These are phyloP conservation scores for Zosterops japonicus DNA, from an alignment of 2,113 vertebrate species.

Conservation along the genomic window DNA sequence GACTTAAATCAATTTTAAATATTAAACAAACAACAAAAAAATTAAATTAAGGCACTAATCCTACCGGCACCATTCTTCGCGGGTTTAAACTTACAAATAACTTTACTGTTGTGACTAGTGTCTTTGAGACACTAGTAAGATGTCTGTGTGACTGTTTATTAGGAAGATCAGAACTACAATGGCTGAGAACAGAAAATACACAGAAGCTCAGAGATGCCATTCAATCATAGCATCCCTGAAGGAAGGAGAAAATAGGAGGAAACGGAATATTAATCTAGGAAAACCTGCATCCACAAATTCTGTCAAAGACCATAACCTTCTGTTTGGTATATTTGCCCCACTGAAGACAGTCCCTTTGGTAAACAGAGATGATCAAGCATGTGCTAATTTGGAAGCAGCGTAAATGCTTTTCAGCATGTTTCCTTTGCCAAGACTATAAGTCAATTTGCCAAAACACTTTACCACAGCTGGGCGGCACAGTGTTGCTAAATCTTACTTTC, in stretches of 20 bases:
- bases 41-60: neutral
- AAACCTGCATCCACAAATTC: neutral
- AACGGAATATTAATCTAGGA: neutral
- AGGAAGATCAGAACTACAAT: neutral
- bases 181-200: neutral
- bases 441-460: constrained; percentile 1
- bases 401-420: neutral
- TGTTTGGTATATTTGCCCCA: neutral
- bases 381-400: neutral
- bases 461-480: neutral
- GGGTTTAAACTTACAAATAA: neutral
- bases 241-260: neutral
- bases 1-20: constrained; percentile 11
- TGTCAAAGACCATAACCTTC: neutral
- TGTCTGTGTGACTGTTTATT: neutral
- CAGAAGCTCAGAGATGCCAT: neutral
- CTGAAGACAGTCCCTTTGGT: neutral
- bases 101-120: neutral
- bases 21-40: constrained; percentile 6
- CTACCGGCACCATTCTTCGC: neutral
- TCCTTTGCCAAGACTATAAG: neutral
- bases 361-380: neutral
- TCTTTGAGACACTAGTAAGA: neutral
- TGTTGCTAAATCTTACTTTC: neutral
- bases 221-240: neutral